Percentiles rank a stretch among this genome's conserved stretches.
These are phyloP conservation scores for Epizoanthus scotinus DNA, from an alignment of 92 coral and sea anemone species.

Conservation along the genomic window DNA sequence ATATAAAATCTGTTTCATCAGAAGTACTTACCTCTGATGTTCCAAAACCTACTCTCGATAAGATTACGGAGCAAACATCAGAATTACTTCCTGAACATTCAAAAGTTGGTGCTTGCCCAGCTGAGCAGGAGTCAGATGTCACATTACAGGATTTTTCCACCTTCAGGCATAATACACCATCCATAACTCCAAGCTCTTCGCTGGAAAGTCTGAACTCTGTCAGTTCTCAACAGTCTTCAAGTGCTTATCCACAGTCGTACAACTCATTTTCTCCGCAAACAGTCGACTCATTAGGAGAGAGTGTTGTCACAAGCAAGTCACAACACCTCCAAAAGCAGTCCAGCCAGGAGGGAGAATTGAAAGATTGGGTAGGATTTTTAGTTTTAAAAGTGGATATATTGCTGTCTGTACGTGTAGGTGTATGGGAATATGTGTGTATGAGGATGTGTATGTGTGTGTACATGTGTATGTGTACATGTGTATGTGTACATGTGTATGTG, in stretches of 20 bases:
- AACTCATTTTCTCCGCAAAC: conserved; percentile 60
- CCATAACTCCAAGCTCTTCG: conserved; percentile 90
- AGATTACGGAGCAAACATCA: not conserved
- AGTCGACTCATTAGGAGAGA: conserved; percentile 26
- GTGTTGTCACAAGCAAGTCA: not conserved
- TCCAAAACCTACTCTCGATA: not conserved
- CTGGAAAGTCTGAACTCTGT: conserved; percentile 83
- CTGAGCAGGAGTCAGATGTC: conserved; percentile 44
- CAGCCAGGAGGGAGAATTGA: conserved; percentile 26
- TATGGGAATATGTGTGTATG: no score
- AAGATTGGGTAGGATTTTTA: conserved; percentile 28
- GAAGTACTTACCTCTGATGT: not conserved
- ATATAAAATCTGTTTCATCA: not conserved
- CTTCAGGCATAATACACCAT: conserved; percentile 45
- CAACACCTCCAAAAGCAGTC: conserved; percentile 20
- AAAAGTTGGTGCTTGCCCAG: not conserved
- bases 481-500: no score
- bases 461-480: no score
- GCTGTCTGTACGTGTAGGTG: not conserved
- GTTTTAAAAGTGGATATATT: no score
- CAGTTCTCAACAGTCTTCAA: conserved; percentile 55
- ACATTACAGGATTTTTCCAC: conserved; percentile 56
- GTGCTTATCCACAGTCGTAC: conserved; percentile 27
- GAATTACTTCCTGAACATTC: conserved; percentile 29
- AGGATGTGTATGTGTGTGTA: no score